phyloP scores from a whole-genome alignment of 2,888 invertebrate genomes.

The Nowickia ferox region DNA sequence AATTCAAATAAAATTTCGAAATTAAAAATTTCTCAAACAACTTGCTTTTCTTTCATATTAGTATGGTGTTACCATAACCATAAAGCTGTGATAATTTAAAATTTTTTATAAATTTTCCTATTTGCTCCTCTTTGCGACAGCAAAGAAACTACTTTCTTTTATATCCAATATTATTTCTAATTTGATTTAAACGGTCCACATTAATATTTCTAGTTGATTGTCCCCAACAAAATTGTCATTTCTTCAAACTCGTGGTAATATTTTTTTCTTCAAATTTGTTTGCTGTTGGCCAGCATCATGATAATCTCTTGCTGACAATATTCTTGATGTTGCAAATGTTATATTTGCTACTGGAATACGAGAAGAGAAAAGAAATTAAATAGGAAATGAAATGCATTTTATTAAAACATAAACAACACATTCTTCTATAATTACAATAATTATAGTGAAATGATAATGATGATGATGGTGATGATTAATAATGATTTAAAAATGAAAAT shows the following conservation, averaged over 20 bases:
- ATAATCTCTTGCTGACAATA: constrained; percentile 30
- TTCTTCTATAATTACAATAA: constrained; percentile 54
- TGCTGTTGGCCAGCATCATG: constrained; percentile 7
- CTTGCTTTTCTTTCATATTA: no score
- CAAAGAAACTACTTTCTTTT: background rate
- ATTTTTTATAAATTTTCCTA: no score
- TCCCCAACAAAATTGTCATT: constrained; percentile 15
- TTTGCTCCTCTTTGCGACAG: background rate
- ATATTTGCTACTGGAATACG: constrained; percentile 15
- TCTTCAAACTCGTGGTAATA: background rate
- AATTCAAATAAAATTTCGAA: no score
- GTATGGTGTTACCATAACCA: no score
- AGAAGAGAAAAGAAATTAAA: constrained; percentile 25
- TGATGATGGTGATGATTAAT: constrained; percentile 34
- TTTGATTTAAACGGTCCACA: constrained; percentile 30
- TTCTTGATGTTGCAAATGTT: constrained; percentile 4
- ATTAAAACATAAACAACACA: constrained; percentile 50
- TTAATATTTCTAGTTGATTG: constrained; percentile 51
- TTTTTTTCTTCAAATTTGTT: constrained; percentile 5
- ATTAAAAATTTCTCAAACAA: no score
- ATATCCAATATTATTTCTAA: background rate
- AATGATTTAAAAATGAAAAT: constrained; percentile 35
- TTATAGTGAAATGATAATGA: constrained; percentile 43
- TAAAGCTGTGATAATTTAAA: no score
- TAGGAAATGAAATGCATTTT: constrained; percentile 71